A percentile compares a stretch with the other conserved stretches of the same genome.
These are phyloP conservation scores for Gortyna flavago DNA, from an alignment of 2,888 invertebrate genomes.

Conservation along the genomic window DNA sequence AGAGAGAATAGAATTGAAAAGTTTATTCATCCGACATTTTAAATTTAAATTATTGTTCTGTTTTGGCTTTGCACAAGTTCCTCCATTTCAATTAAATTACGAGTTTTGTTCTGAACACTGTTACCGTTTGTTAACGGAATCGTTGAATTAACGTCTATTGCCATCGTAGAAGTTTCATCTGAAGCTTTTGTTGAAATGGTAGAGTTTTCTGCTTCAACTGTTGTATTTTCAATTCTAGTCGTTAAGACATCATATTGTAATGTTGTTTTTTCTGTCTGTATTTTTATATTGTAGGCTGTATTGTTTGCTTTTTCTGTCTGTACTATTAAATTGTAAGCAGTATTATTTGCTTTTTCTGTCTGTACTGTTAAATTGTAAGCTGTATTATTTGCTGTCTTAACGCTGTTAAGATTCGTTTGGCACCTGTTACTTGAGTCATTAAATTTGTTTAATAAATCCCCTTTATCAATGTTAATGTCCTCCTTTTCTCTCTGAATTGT, in stretches of 20 bases:
- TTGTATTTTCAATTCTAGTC: not conserved
- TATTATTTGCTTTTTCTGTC: not conserved
- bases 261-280: not conserved
- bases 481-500: not conserved
- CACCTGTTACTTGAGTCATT: no score
- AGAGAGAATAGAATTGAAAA: not conserved
- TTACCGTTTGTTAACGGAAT: not conserved
- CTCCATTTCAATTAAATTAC: conserved; percentile 2
- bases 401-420: not conserved
- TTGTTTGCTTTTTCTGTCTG: not conserved
- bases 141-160: not conserved
- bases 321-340: not conserved
- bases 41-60: conserved; percentile 1
- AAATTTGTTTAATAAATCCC: not conserved
- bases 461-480: not conserved
- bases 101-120: conserved; percentile 4
- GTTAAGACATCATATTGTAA: not conserved
- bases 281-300: not conserved
- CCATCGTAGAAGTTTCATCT: not conserved
- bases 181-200: not conserved
- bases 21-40: not conserved
- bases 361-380: not conserved
- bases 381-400: not conserved
- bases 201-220: not conserved
- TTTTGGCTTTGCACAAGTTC: not conserved